A percentile compares a stretch with the other conserved stretches of the same genome.
phyloP scores from a whole-genome alignment of 2,888 invertebrate genomes.

The Orthosia gothica region DNA sequence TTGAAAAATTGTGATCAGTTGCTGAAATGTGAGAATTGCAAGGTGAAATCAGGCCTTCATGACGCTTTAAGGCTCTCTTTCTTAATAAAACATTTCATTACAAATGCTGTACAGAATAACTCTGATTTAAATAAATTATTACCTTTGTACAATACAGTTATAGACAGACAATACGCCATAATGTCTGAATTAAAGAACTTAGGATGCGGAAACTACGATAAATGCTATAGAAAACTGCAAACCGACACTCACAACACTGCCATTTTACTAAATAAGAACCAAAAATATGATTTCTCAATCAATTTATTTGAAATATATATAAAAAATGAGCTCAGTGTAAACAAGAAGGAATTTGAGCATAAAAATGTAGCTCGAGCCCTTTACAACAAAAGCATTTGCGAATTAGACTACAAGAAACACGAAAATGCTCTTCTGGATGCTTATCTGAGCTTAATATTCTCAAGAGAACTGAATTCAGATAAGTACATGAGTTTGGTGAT shows the following conservation, averaged over 20 bases:
- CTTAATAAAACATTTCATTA: slow-evolving; percentile 77
- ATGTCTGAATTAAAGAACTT: slow-evolving; percentile 72
- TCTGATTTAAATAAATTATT: slow-evolving; percentile 69
- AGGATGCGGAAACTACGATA: slow-evolving; percentile 79
- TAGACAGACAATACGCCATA: slow-evolving; percentile 77
- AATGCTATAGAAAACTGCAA: slow-evolving; percentile 81
- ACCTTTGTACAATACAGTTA: slow-evolving; percentile 67
- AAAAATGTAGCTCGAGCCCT: slow-evolving; percentile 83
- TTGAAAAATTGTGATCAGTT: slow-evolving; percentile 75
- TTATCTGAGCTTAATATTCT: slow-evolving; percentile 81
- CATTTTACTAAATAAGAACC: slow-evolving; percentile 79
- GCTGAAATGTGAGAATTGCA: slow-evolving; percentile 84
- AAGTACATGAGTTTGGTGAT: slow-evolving; percentile 86
- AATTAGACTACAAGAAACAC: slow-evolving; percentile 79
- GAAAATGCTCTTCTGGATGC: slow-evolving; percentile 80
- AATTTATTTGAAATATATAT: slow-evolving; percentile 83
- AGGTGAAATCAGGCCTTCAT: slow-evolving; percentile 78
- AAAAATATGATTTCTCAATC: slow-evolving; percentile 79
- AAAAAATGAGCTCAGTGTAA: slow-evolving; percentile 75
- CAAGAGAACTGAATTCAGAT: slow-evolving; percentile 75
- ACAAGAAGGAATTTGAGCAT: slow-evolving; percentile 68
- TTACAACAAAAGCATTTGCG: slow-evolving; percentile 87
- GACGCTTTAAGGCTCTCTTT: slow-evolving; percentile 83
- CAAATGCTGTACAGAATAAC: slow-evolving; percentile 67
- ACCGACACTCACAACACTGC: slow-evolving; percentile 85